Evolutionary conservation across 2,888 invertebrate genomes (phyloP).

Genomic region (Dynastes hyllus): DNA sequence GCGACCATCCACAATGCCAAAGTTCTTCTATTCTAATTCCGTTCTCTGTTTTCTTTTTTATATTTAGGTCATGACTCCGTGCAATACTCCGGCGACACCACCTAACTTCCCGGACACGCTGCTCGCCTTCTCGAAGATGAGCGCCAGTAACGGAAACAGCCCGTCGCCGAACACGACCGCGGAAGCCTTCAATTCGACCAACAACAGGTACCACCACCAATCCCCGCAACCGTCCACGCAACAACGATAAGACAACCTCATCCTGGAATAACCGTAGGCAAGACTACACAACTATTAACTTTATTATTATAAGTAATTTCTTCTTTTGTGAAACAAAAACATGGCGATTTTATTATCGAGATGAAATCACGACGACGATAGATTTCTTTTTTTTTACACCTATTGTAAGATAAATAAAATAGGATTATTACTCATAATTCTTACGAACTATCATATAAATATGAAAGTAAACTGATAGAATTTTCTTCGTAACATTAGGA

Average conservation of each 20-base stretch:
- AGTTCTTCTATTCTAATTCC: constrained; percentile 13
- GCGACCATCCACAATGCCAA: constrained; percentile 14
- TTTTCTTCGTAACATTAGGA: too few relatives aligned
- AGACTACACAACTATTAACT: constrained; percentile 28
- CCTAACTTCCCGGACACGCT: constrained; percentile 95
- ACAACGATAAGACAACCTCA: constrained; percentile 48
- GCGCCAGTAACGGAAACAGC: constrained; percentile 78
- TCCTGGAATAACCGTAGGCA: not conserved
- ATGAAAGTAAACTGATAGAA: too few relatives aligned
- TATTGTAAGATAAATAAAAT: not conserved
- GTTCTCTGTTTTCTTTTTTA: constrained; percentile 55
- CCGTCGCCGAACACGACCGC: constrained; percentile 72
- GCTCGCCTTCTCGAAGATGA: constrained; percentile 90
- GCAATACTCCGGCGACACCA: constrained; percentile 95
- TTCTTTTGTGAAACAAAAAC: constrained; percentile 2
- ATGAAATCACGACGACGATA: not conserved
- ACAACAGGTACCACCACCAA: constrained; percentile 48
- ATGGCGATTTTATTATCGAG: not conserved
- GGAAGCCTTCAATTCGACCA: constrained; percentile 59
- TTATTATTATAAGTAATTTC: constrained; percentile 31
- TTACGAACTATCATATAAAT: not conserved
- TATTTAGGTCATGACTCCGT: constrained; percentile 89
- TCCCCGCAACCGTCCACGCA: constrained; percentile 49
- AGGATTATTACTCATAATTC: constrained; percentile 4
- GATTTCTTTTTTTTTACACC: not conserved